Evolutionary conservation across 2,797 vertebrate genomes (phyloP), one percentile per base, ranked within the genome.

Genomic region (Sebastes flavidus): DNA sequence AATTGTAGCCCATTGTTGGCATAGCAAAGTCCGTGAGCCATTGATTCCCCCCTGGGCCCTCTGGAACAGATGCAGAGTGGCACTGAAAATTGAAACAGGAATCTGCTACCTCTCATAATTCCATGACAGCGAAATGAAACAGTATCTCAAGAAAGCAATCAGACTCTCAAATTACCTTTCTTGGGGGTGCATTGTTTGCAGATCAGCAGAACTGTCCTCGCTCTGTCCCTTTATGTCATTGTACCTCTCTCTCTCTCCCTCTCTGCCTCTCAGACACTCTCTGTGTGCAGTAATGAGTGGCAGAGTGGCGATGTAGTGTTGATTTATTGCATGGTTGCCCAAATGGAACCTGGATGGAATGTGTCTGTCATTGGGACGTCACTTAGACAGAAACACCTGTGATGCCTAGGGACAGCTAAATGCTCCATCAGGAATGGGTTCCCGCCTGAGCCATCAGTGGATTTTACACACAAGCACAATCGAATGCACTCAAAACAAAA

Each of bases 291-390:
- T 94, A 95, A 95, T 95, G 88, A 95, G 92, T 92, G 91, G 93
- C 92, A 91, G 91, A 91, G 86, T 85, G 85, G 87, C 25, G 62
- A 82, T 92, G 90, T 87, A 92, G 89, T 91, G 90, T 94, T 95
- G 95, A 96, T 96, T 95, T 94, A 95, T 94, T 92, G 93, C 93
- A 90, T 90, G 93, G 91, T 75, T 87, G 92, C 86, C 83, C 91
- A 88, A 91, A 90, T 89, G 89, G 88, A 94, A 91, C 87, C 81
- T 76, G 88, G 82, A 91, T 90, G 90, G 92, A 94, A 94, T 88
- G 86, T 93, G 88, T 92, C 92, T 94, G 93, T 93, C 91, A 90
- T 75, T 80, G 84, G 81, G 87, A 73, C 81, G 69, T 94, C 81
- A 85, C 91, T 92, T 91, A 91, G 89, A 95, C 84, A 85, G 86